Conservation (phyloP, 2,113 vertebrate species). For the Scalopus aquaticus region DNA sequence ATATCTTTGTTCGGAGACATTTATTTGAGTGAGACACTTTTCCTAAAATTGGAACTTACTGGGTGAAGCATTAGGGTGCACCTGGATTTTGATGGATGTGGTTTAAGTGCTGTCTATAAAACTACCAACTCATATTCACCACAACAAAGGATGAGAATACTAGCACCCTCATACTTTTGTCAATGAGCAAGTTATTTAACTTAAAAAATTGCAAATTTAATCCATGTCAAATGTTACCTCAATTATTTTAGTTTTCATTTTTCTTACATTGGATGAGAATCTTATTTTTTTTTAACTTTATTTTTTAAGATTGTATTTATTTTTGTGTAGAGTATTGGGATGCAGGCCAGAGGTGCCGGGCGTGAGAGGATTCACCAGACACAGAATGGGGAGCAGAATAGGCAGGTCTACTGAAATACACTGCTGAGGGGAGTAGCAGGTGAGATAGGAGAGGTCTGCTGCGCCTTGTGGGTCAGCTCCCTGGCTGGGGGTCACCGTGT, state of each 20-base stretch:
- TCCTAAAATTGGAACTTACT: conserved; percentile 13
- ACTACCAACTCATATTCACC: background rate
- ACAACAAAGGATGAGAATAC: background rate
- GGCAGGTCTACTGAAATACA: no score
- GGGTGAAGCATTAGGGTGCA: background rate
- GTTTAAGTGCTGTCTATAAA: background rate
- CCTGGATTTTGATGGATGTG: background rate
- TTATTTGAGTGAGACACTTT: conserved; percentile 7
- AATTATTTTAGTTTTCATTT: background rate
- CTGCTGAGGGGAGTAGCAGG: no score
- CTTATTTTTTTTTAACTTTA: background rate
- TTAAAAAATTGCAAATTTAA: background rate
- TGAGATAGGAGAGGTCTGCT: no score
- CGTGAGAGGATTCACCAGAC: no score
- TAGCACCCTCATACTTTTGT: background rate
- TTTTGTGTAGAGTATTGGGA: no score
- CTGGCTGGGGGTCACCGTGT: no score
- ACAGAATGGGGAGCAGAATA: no score
- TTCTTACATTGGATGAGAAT: background rate
- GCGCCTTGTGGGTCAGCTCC: no score
- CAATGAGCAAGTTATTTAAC: background rate
- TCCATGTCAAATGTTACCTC: background rate
- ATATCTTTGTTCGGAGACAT: background rate
- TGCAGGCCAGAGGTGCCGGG: no score
- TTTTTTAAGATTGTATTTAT: background rate